These are phyloP conservation scores for Anomalospiza imberbis DNA, from an alignment of 2,797 vertebrate species.

Conservation along the genomic window DNA sequence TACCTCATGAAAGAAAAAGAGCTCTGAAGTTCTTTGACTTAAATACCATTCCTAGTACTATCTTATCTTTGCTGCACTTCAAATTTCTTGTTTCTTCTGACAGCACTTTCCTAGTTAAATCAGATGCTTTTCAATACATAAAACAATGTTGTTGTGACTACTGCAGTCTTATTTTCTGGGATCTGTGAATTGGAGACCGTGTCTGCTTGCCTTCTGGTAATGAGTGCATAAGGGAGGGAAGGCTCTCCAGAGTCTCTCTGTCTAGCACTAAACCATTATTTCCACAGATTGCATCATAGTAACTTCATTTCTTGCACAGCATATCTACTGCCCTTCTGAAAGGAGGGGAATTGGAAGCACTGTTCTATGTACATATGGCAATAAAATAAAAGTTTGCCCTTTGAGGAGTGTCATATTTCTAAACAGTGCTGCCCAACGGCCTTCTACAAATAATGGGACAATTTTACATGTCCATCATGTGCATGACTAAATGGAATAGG, in stretches of 20 bases:
- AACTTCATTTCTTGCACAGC: background rate
- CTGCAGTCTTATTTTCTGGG: background rate
- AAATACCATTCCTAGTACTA: background rate
- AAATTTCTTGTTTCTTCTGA: background rate
- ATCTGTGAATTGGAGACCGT: background rate
- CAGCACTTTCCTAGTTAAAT: constrained; percentile 7
- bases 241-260: background rate
- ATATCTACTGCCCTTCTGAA: background rate
- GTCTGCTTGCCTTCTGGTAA: background rate
- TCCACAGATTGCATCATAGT: background rate
- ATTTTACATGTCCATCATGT: background rate
- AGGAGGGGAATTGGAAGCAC: background rate
- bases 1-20: background rate
- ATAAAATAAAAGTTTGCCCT: background rate
- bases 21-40: background rate
- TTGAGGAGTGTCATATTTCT: background rate
- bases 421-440: background rate
- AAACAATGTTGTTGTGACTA: background rate
- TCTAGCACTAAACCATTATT: background rate
- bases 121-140: constrained; percentile 6
- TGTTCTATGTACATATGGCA: background rate
- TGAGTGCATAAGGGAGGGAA: background rate
- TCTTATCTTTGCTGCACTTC: background rate
- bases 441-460: background rate
- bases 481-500: background rate